Evolutionary conservation across 1,140 invertebrate genomes (phyloP).

Genomic region (Gonatopus flavifemur): DNA sequence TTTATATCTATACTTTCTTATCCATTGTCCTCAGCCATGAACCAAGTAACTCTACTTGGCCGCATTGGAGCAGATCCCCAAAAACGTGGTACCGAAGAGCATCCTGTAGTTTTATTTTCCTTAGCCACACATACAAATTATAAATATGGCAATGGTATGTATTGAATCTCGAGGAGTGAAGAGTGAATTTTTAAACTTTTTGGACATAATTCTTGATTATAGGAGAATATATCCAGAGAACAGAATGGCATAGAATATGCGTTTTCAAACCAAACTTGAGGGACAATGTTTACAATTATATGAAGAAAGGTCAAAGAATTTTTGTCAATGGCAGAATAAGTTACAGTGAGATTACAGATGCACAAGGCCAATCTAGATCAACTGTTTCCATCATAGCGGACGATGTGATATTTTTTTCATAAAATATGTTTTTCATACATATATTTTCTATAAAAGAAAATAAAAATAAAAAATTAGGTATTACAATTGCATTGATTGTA

Average conservation of each 20-base stretch:
- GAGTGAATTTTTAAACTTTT: too few relatives aligned
- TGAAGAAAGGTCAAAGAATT: slow-evolving; percentile 86
- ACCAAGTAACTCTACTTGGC: slow-evolving; percentile 83
- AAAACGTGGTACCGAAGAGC: slow-evolving; percentile 75
- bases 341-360: slow-evolving; percentile 84
- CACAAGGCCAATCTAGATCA: slow-evolving; percentile 69
- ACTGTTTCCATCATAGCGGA: slow-evolving; percentile 84
- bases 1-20: too few relatives aligned
- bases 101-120: slow-evolving; percentile 88
- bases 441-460: slow-evolving; percentile 5
- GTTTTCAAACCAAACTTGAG: slow-evolving; percentile 83
- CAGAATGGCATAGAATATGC: slow-evolving; percentile 88
- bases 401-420: slow-evolving; percentile 79
- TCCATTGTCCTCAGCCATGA: too few relatives aligned
- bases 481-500: neutral
- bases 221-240: slow-evolving; percentile 65
- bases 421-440: slow-evolving; percentile 1
- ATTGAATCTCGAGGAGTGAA: too few relatives aligned
- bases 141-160: slow-evolving; percentile 61
- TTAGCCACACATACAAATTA: slow-evolving; percentile 88
- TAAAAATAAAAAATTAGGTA: neutral
- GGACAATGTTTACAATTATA: slow-evolving; percentile 74
- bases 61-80: slow-evolving; percentile 85
- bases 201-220: slow-evolving; percentile 52
- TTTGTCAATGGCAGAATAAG: slow-evolving; percentile 80